Evolutionary conservation across 2,113 vertebrate species (phyloP).

Genomic region (Catagonus wagneri): DNA sequence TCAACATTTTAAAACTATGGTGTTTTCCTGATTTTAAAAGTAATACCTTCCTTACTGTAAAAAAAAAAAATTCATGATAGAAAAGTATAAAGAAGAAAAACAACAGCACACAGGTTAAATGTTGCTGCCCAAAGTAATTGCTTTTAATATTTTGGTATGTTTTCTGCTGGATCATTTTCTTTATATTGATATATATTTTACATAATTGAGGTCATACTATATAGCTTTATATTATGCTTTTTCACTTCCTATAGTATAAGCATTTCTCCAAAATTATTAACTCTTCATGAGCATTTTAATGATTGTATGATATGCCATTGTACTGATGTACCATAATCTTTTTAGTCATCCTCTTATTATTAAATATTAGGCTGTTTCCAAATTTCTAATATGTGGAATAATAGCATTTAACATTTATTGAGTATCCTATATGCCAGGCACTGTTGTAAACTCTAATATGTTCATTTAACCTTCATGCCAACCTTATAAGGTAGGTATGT

Average conservation of each 20-base stretch:
- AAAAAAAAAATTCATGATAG: not conserved
- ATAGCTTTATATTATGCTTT: constrained; percentile 56
- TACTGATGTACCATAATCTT: not conserved
- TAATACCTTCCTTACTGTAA: not conserved
- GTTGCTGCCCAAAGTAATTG: not conserved
- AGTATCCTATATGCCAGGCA: not conserved
- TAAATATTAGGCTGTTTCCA: constrained; percentile 39
- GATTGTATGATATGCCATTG: constrained; percentile 29
- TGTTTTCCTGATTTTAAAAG: constrained; percentile 49
- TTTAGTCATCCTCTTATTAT: not conserved
- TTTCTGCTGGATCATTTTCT: constrained; percentile 58
- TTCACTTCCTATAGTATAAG: constrained; percentile 35
- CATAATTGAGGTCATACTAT: not conserved
- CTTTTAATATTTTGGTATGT: constrained; percentile 51
- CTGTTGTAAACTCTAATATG: constrained; percentile 15
- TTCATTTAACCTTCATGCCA: not conserved
- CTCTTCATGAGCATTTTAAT: constrained; percentile 44
- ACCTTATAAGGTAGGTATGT: not conserved
- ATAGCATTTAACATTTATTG: constrained; percentile 19
- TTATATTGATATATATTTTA: constrained; percentile 24
- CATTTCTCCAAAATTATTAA: constrained; percentile 52
- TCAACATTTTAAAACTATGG: constrained; percentile 15
- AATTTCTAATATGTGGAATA: not conserved
- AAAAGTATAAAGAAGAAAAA: constrained; percentile 32
- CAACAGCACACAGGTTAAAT: not conserved